Evolutionary conservation across 2,113 vertebrate genomes (phyloP).

Genomic region (Stegastes partitus): DNA sequence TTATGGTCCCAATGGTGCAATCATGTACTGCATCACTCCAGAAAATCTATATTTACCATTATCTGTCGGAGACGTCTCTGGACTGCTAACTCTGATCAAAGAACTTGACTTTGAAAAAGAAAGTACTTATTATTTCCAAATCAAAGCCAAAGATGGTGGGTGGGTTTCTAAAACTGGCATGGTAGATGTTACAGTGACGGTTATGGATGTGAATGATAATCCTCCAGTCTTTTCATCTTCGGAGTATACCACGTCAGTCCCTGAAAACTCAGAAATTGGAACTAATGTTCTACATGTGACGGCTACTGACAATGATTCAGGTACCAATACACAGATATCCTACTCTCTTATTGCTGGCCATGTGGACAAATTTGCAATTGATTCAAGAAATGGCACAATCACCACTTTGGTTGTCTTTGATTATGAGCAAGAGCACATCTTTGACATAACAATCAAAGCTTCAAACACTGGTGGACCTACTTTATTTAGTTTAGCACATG

Average conservation of each 20-base stretch:
- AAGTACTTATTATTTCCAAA: conserved; percentile 60
- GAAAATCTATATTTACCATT: conserved; percentile 71
- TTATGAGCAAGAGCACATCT: conserved; percentile 79
- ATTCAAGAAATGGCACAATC: conserved; percentile 78
- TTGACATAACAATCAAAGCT: conserved; percentile 81
- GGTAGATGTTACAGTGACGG: conserved; percentile 77
- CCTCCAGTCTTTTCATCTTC: conserved; percentile 77
- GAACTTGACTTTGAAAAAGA: conserved; percentile 81
- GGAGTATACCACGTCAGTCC: conserved; percentile 67
- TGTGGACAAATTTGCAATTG: conserved; percentile 75
- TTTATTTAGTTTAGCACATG: conserved; percentile 75
- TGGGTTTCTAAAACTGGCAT: conserved; percentile 75
- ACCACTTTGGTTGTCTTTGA: conserved; percentile 79
- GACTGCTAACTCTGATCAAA: conserved; percentile 75
- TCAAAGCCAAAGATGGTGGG: conserved; percentile 80
- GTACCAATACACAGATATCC: conserved; percentile 74
- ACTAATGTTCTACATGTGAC: conserved; percentile 64
- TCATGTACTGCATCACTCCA: conserved; percentile 72
- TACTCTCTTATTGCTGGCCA: conserved; percentile 80
- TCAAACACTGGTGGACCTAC: conserved; percentile 65
- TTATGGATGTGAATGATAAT: conserved; percentile 85
- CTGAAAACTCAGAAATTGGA: conserved; percentile 80
- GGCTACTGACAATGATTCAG: conserved; percentile 80
- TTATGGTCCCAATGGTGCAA: conserved; percentile 77
- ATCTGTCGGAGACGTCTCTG: conserved; percentile 75